Percentiles rank a stretch among this genome's conserved stretches.
These are phyloP conservation scores for Microplitis demolitor DNA, from an alignment of 1,140 invertebrate species.

Conservation along the genomic window DNA sequence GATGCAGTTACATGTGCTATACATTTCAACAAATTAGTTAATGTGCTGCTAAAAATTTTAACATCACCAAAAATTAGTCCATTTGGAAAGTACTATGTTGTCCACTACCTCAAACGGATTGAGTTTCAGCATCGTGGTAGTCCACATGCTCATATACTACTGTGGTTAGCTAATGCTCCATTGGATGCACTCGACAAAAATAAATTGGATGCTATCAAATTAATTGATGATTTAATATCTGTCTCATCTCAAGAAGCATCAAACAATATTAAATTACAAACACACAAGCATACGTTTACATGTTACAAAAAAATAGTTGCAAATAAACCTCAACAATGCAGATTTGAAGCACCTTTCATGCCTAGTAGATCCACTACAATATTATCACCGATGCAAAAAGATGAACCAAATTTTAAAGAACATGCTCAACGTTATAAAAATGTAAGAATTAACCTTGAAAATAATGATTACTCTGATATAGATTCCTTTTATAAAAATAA, in stretches of 20 bases:
- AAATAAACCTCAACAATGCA: conserved; percentile 35
- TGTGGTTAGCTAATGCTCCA: conserved; percentile 46
- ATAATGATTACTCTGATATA: conserved; percentile 30
- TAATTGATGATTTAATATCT: conserved; percentile 30
- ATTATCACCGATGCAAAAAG: conserved; percentile 36
- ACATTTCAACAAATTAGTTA: conserved; percentile 52
- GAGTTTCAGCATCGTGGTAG: conserved; percentile 53
- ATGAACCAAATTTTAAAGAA: conserved; percentile 21
- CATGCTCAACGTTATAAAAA: conserved; percentile 28
- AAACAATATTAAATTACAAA: conserved; percentile 37
- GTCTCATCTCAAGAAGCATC: conserved; percentile 35
- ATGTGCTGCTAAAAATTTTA: conserved; percentile 33
- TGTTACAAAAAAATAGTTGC: conserved; percentile 34
- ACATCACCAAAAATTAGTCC: conserved; percentile 33
- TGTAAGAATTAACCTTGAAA: conserved; percentile 34
- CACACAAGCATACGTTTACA: conserved; percentile 33
- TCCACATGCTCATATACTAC: conserved; percentile 45
- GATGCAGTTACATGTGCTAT: conserved; percentile 57
- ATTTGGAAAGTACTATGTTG: conserved; percentile 39
- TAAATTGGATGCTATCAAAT: conserved; percentile 9
- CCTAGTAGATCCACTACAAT: conserved; percentile 31
- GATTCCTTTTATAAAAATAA: conserved; percentile 33
- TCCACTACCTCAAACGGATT: conserved; percentile 43
- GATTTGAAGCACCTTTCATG: conserved; percentile 46
- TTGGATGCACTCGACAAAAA: conserved; percentile 32